A percentile compares a stretch with the other conserved stretches of the same genome.
Evolutionary conservation across 1,140 invertebrate genomes (phyloP).

Genomic region (Eueides isabella): DNA sequence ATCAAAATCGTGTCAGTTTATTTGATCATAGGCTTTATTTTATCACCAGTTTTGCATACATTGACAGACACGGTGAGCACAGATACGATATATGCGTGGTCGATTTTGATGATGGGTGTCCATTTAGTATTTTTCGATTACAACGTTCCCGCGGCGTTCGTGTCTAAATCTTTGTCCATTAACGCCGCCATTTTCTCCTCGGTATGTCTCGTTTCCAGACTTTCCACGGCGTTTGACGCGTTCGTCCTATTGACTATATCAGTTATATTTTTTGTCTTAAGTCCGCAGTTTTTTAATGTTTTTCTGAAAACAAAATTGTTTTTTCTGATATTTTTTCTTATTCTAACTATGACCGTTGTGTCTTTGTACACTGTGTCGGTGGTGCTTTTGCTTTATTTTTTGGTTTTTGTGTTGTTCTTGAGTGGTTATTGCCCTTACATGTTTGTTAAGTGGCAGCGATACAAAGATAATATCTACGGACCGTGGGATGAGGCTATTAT

Average conservation of each 20-base stretch:
- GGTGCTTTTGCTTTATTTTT: conserved; percentile 84
- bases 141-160: conserved; percentile 89
- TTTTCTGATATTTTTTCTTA: conserved; percentile 50
- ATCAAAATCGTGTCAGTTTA: conserved; percentile 89
- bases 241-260: conserved; percentile 94
- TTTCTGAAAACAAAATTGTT: conserved; percentile 78
- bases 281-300: conserved; percentile 89
- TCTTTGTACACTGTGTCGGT: conserved; percentile 83
- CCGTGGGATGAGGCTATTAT: conserved; percentile 97
- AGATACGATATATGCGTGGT: conserved; percentile 97
- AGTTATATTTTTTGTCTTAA: conserved; percentile 93
- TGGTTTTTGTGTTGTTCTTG: conserved; percentile 85
- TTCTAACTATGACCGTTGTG: conserved; percentile 72
- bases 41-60: conserved; percentile 96
- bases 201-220: conserved; percentile 95
- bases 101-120: conserved; percentile 92
- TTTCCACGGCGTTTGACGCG: conserved; percentile 91
- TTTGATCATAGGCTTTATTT: conserved; percentile 90
- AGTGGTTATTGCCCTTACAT: conserved; percentile 90
- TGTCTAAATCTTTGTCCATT: conserved; percentile 92
- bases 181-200: conserved; percentile 97
- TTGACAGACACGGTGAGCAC: conserved; percentile 97
- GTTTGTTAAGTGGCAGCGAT: conserved; percentile 91
- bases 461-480: conserved; percentile 97
- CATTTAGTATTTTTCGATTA: conserved; percentile 97